phyloP scores from a whole-genome alignment of 92 coral and sea anemone genomes.

The Porites cylindrica region DNA sequence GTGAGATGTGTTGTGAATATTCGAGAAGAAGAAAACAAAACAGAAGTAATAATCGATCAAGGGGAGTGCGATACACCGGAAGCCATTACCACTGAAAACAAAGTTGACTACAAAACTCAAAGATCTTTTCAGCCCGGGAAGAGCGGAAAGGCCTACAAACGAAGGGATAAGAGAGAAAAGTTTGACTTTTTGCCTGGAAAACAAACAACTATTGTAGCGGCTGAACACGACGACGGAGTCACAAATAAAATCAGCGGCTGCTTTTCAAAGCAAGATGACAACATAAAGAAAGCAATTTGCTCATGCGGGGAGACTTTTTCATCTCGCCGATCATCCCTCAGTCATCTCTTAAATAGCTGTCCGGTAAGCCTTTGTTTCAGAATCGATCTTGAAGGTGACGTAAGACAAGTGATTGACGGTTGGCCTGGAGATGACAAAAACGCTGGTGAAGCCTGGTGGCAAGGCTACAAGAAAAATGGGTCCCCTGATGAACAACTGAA shows the following conservation, averaged over 20 bases:
- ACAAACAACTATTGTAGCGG: not conserved
- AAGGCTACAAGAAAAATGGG: conserved; percentile 31
- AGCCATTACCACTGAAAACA: conserved; percentile 1
- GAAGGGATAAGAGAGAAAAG: not conserved
- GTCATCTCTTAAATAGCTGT: conserved; percentile 14
- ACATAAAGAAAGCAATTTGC: conserved; percentile 11
- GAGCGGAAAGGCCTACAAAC: not conserved
- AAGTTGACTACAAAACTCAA: conserved; percentile 8
- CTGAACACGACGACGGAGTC: not conserved
- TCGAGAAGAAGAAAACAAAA: not conserved
- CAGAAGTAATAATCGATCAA: not conserved
- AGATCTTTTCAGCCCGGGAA: not conserved
- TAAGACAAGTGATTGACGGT: conserved; percentile 36
- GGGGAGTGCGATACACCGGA: not conserved
- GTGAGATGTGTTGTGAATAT: not conserved
- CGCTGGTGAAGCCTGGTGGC: conserved; percentile 36
- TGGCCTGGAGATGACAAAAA: conserved; percentile 14
- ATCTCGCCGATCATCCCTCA: conserved; percentile 13
- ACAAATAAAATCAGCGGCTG: not conserved
- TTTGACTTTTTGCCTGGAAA: not conserved
- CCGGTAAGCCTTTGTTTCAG: conserved; percentile 38
- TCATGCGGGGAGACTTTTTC: conserved; percentile 22
- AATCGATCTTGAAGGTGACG: conserved; percentile 30
- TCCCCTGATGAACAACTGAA: not conserved
- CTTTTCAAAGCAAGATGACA: not conserved